Evolutionary conservation across 2,888 invertebrate genomes (phyloP), one percentile per base, ranked within the genome.

Genomic region (Carpatolechia fugitivella): DNA sequence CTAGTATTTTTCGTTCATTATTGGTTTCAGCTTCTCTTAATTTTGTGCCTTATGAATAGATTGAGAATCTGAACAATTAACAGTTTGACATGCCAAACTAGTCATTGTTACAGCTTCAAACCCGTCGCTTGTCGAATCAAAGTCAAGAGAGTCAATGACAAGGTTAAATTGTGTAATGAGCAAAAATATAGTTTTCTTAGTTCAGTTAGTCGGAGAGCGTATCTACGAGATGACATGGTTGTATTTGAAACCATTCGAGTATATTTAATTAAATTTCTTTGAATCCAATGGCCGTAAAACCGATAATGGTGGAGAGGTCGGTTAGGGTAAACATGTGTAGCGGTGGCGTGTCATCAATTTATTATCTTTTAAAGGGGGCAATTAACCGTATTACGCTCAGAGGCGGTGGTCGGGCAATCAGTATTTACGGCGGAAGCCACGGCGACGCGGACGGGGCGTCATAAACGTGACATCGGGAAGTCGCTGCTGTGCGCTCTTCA

Each of bases 331-430:
- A 78, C 74, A 76, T 82, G 80, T 41, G 41, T 24, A 29, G 46
- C 16, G 8, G 33, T 30, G 16, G 30, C 18, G 50, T 51, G 16
- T 40, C 24, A 84, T 86, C 82, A 85, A 76, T 68, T 76, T 84
- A 85, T 84, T 81, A 79, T 78, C 72, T 79, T 85, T 86, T 78
- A 57, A 85, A 84, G 80, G 80, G 76, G 80, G 81, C 86, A 83
- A 88, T 87, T 85, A 85, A 77, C 67, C 73, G 74, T 83, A 85
- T 83, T 82, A 78, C 70, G 71, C 78, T 78, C 68, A 64, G 76
- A 65, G 70, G 72, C 69, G 77, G 77, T 73, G 76, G 78, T 72
- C 72, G 73, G 71, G 74, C 82, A 82, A 87, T 86, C 81, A 79
- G 79, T 82, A 82, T 85, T 85, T 85, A 86, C 80, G 78, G 75